Evolutionary conservation across 2,888 invertebrate genomes (phyloP).

Genomic region (Eretmocerus hayati): DNA sequence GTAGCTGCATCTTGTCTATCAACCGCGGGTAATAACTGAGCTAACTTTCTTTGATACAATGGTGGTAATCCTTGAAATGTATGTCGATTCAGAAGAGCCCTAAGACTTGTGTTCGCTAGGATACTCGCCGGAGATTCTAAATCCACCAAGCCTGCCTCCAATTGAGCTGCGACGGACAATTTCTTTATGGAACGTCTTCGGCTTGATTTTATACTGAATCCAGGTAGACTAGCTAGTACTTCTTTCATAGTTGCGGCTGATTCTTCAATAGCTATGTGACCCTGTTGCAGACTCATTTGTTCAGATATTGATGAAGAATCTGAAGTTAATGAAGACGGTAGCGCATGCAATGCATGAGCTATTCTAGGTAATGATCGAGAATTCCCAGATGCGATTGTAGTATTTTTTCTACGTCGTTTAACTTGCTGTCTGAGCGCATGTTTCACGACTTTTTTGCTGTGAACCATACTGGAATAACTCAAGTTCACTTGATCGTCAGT

Average conservation of each 20-base stretch:
- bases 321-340: slow-evolving; percentile 51
- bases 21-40: slow-evolving; percentile 85
- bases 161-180: slow-evolving; percentile 82
- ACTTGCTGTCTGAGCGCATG: slow-evolving; percentile 72
- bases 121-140: slow-evolving; percentile 94
- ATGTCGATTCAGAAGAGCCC: slow-evolving; percentile 83
- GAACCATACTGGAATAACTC: slow-evolving; percentile 43
- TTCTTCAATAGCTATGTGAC: slow-evolving; percentile 39
- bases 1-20: slow-evolving; percentile 65
- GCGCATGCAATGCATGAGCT: slow-evolving; percentile 43
- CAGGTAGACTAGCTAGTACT: slow-evolving; percentile 80
- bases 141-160: slow-evolving; percentile 91
- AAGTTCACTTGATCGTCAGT: slow-evolving; percentile 38
- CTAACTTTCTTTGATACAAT: slow-evolving; percentile 86
- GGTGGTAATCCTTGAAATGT: slow-evolving; percentile 83
- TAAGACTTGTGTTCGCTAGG: slow-evolving; percentile 83
- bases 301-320: slow-evolving; percentile 32
- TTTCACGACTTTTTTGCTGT: slow-evolving; percentile 64
- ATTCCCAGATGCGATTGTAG: slow-evolving; percentile 57
- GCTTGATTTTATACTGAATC: slow-evolving; percentile 72
- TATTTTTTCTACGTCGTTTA: slow-evolving; percentile 74
- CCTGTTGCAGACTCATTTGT: slow-evolving; percentile 32
- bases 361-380: slow-evolving; percentile 68
- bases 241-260: slow-evolving; percentile 79
- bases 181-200: slow-evolving; percentile 75